Evolutionary conservation across 1,140 invertebrate genomes (phyloP), one percentile per base, ranked within the genome.

Genomic region (Samia ricini): DNA sequence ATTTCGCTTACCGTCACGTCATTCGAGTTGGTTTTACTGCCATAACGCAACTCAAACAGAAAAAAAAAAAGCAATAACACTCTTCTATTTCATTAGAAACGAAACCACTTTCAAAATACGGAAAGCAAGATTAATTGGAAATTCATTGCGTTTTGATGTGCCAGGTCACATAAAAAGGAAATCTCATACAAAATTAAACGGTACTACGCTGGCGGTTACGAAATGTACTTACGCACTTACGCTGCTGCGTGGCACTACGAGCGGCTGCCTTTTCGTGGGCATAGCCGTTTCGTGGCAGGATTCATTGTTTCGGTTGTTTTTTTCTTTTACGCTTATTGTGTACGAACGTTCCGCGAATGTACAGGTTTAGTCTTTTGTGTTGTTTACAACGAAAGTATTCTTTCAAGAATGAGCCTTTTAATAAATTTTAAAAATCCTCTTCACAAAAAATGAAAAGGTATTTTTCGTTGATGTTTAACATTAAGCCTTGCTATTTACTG

Each of bases 311-410:
- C n/a, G n/a, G n/a, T n/a, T n/a, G 10, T 5, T 8, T 29, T 29
- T 29, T 29, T 33, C 23, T 26, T 26, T 15, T 56, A 29, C 19
- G 23, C 55, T 1, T 26, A 18, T 56, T 29, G 55, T 29, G 55
- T 19, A 56, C 18, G 24, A 29, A 56, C 55, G 29, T 56, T 56
- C 26, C 23, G 24, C 26, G 55, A 56, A 26, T 56, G 26, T 56
- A 56, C 55, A 26, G 18, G 8, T 56, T 56, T 56, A 23, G 26
- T 26, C 55, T 29, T 56, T 56, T 56, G 23, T 29, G 24, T 33
- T 56, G n/a, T 56, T n/a, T n/a, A 29, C 26, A 29, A 26, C 26
- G 24, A 56, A 55, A 56, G 24, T 29, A 56, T 56, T 56, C 26
- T 56, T 33, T 19, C 29, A 29, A 52, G 20, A 1, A 22, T 12